These are phyloP conservation scores for Prosopocoilus inquinatus DNA, from an alignment of 2,888 invertebrate species.

Conservation along the genomic window DNA sequence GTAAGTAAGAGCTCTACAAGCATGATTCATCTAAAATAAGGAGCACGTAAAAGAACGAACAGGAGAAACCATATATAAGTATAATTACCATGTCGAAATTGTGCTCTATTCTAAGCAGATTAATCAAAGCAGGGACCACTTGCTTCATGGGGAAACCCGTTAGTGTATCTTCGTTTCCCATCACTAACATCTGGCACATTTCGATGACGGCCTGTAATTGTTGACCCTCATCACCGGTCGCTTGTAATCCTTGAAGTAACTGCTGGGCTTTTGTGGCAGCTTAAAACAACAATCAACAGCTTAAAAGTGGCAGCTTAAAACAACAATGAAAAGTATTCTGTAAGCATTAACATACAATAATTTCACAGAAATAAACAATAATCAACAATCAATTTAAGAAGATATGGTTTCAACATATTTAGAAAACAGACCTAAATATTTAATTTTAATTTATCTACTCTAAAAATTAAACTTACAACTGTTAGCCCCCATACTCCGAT, in stretches of 20 bases:
- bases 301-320: no score
- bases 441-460: no score
- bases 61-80: constrained; percentile 1
- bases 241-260: constrained; percentile 86
- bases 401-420: no score
- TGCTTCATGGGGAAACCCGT: constrained; percentile 98
- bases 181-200: constrained; percentile 97
- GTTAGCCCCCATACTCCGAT: constrained; percentile 89
- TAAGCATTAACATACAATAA: constrained; percentile 12
- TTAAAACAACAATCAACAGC: no score
- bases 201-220: constrained; percentile 96
- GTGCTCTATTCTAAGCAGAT: constrained; percentile 91
- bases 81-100: constrained; percentile 90
- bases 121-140: constrained; percentile 93
- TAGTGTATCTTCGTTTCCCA: constrained; percentile 98
- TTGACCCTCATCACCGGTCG: constrained; percentile 91
- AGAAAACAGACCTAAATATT: no score
- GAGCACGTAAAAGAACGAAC: background rate
- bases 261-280: constrained; percentile 90
- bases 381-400: background rate
- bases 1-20: constrained; percentile 96
- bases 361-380: background rate
- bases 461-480: constrained; percentile 65
- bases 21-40: constrained; percentile 85
- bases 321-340: constrained; percentile 13